Percentiles rank a stretch among this genome's conserved stretches.
Conservation (phyloP, 2,113 vertebrate genomes). For the Oenanthe oenanthe region DNA sequence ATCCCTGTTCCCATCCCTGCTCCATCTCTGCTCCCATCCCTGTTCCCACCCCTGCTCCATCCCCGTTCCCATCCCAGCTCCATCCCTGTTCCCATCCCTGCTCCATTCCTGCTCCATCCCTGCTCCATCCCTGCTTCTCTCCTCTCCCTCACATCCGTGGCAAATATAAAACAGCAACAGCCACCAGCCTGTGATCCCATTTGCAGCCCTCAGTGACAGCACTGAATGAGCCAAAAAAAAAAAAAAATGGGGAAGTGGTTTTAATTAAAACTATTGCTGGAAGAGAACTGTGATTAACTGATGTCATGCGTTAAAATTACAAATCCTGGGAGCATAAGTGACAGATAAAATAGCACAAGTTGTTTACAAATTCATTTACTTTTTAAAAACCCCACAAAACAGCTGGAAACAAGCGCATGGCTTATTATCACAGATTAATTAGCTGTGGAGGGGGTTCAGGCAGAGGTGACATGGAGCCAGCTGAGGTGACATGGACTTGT, state of each 20-base stretch:
- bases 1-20: too few relatives aligned
- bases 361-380: conserved; percentile 47
- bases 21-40: too few relatives aligned
- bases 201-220: background rate
- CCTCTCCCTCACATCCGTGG: background rate
- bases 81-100: background rate
- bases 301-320: conserved; percentile 42
- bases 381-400: background rate
- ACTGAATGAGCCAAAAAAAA: background rate
- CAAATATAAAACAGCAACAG: background rate
- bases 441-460: background rate
- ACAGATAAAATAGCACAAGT: conserved; percentile 36
- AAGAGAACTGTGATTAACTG: conserved; percentile 59
- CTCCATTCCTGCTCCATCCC: background rate
- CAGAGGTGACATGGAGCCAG: background rate
- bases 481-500: accelerated
- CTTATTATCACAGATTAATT: background rate
- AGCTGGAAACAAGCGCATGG: background rate
- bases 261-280: conserved; percentile 64
- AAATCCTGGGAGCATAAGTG: conserved; percentile 29
- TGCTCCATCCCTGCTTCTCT: background rate
- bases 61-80: too few relatives aligned
- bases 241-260: background rate
- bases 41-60: too few relatives aligned
- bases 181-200: background rate